phyloP scores from a whole-genome alignment of 2,888 invertebrate species.

The Linyphia triangularis region DNA sequence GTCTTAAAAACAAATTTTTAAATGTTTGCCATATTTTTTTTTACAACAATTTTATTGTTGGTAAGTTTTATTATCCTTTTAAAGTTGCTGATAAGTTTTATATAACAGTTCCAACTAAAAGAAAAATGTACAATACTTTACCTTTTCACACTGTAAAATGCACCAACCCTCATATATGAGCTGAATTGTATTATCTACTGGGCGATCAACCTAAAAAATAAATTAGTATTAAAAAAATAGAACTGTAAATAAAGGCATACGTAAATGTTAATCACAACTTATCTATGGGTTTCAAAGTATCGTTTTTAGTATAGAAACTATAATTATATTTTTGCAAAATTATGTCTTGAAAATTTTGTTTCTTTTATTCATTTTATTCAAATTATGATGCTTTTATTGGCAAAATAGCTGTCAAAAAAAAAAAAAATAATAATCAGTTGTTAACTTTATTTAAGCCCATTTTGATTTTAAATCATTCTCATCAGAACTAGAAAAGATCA shows the following conservation, averaged over 20 bases:
- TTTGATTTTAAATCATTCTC: too few relatives aligned
- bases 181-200: constrained; percentile 82
- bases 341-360: too few relatives aligned
- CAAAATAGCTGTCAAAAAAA: too few relatives aligned
- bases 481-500: too few relatives aligned
- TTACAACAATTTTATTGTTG: not conserved
- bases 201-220: constrained; percentile 81
- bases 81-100: not conserved
- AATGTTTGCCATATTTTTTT: not conserved
- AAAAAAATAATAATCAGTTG: too few relatives aligned
- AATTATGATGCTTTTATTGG: too few relatives aligned
- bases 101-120: not conserved
- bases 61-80: not conserved
- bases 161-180: constrained; percentile 85
- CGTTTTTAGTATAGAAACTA: too few relatives aligned
- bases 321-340: too few relatives aligned
- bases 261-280: too few relatives aligned
- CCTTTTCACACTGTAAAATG: constrained; percentile 84
- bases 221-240: constrained; percentile 23
- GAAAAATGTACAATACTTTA: constrained; percentile 77
- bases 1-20: not conserved
- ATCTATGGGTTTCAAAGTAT: too few relatives aligned
- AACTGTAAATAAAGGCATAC: not conserved
- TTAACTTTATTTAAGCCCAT: too few relatives aligned
- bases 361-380: too few relatives aligned